Percentiles rank a stretch among this genome's conserved stretches.
These are phyloP conservation scores for Nesoenas mayeri DNA, from an alignment of 2,113 vertebrate genomes.

Conservation along the genomic window DNA sequence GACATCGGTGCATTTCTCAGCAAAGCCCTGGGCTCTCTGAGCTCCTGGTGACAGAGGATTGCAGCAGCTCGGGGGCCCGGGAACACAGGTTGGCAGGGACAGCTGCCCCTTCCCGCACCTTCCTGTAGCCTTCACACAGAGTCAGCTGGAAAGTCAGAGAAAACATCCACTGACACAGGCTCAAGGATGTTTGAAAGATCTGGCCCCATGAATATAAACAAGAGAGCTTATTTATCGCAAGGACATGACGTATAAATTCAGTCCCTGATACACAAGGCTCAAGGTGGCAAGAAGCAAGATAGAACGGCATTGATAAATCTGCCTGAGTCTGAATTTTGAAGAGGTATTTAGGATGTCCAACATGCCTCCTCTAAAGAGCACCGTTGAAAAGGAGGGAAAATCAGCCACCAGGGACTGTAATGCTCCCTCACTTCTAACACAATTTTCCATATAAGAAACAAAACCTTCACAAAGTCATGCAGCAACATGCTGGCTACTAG, in stretches of 20 bases:
- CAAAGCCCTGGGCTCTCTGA: background rate
- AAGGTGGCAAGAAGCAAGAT: background rate
- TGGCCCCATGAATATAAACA: background rate
- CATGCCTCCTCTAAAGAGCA: background rate
- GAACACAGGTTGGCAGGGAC: background rate
- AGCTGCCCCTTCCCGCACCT: background rate
- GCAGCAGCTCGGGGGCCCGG: background rate
- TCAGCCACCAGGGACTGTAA: background rate
- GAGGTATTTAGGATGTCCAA: background rate
- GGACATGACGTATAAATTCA: background rate
- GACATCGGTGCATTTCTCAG: background rate
- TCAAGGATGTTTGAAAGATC: background rate
- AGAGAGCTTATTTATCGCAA: background rate
- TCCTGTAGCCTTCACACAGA: background rate
- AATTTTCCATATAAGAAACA: background rate
- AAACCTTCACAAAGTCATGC: background rate
- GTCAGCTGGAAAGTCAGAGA: background rate
- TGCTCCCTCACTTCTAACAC: background rate
- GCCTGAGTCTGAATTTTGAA: background rate
- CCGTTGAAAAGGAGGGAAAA: background rate
- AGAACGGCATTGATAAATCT: background rate
- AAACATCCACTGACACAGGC: background rate
- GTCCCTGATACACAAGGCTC: background rate
- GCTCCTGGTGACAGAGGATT: background rate
- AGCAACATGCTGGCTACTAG: background rate